Percentiles rank a stretch among this genome's conserved stretches.
Conservation (phyloP, 2,113 vertebrate species). For the Mobula hypostoma region DNA sequence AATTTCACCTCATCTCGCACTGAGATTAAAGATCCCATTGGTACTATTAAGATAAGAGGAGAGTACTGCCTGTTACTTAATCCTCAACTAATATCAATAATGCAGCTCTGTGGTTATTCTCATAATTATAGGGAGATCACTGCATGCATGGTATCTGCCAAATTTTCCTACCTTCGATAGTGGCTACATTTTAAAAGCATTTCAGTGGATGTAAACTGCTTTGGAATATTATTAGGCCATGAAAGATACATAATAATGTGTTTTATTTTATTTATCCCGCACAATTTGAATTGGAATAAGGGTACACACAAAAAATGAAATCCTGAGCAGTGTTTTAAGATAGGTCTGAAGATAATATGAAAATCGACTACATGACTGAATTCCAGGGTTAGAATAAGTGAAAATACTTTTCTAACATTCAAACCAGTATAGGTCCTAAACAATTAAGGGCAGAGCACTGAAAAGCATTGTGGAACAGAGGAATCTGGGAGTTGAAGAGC, state of each 20-base stretch:
- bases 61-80: too few species aligned
- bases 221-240: neutral
- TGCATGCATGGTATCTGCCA: neutral
- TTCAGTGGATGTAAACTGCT: neutral
- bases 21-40: too few species aligned
- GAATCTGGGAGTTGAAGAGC: too few species aligned
- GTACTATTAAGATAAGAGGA: too few species aligned
- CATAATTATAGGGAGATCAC: neutral
- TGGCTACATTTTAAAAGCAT: neutral
- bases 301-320: neutral
- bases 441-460: too few species aligned
- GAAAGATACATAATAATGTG: neutral
- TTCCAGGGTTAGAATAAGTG: neutral
- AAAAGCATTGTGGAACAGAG: too few species aligned
- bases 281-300: neutral
- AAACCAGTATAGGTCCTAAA: too few species aligned
- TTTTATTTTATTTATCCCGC: neutral
- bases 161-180: neutral
- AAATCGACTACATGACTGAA: neutral
- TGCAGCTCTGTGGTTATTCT: neutral
- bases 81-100: neutral
- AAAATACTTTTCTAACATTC: neutral
- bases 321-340: neutral
- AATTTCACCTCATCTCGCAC: too few species aligned
- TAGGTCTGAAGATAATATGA: neutral